phyloP scores from a whole-genome alignment of 1,140 invertebrate genomes.

The Geopemphigus sp. region DNA sequence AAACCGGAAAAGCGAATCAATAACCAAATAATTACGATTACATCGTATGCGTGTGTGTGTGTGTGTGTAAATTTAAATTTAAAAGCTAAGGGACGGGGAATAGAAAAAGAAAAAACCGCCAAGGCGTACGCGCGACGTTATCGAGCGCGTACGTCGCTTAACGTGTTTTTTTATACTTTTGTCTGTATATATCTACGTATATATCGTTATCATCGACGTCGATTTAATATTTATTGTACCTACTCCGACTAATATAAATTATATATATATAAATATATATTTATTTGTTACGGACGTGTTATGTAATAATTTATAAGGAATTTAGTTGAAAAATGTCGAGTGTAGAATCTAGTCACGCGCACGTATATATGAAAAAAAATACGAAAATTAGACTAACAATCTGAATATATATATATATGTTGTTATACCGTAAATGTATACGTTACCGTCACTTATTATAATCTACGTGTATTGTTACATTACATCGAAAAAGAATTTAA shows the following conservation, averaged over 20 bases:
- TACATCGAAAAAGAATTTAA: slow-evolving; percentile 15
- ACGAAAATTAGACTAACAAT: slow-evolving; percentile 46
- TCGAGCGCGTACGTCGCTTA: too few species aligned
- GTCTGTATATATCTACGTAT: slow-evolving; percentile 38
- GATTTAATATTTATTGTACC: slow-evolving; percentile 16
- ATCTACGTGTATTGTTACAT: neutral
- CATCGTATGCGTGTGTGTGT: too few species aligned
- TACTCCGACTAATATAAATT: slow-evolving; percentile 42
- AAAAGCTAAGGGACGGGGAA: neutral
- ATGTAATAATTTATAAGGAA: neutral
- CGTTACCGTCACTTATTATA: slow-evolving; percentile 15
- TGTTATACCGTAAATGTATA: slow-evolving; percentile 30
- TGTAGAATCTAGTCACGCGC: slow-evolving; percentile 47
- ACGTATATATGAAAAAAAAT: neutral
- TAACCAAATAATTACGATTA: slow-evolving; percentile 19
- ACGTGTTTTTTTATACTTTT: slow-evolving; percentile 9
- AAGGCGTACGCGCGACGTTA: too few species aligned
- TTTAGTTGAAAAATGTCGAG: slow-evolving; percentile 36
- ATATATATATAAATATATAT: neutral
- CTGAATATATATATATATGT: slow-evolving; percentile 13
- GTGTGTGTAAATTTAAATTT: slow-evolving; percentile 16
- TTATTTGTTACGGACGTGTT: neutral
- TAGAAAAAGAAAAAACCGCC: neutral
- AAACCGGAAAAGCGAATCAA: slow-evolving; percentile 3
- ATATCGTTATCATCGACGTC: slow-evolving; percentile 18